A percentile compares a stretch with the other conserved stretches of the same genome.
phyloP scores from a whole-genome alignment of 37 sponge, comb jelly and placozoan genomes.

The Axinella damicornis region DNA sequence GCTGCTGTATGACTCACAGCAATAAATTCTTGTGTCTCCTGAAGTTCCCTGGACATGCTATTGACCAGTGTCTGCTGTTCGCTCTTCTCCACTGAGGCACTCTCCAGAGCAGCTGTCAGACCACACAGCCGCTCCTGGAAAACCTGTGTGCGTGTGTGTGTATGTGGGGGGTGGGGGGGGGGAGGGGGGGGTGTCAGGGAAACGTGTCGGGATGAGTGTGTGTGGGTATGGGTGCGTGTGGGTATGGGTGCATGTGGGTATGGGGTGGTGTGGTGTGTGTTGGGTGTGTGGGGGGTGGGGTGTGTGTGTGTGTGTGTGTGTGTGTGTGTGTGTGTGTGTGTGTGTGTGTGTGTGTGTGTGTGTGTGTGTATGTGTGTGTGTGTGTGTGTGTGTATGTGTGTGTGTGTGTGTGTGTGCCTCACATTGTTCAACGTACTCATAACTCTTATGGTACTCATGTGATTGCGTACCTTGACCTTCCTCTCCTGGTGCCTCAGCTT shows the following conservation, averaged over 20 bases:
- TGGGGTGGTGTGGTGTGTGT: neutral
- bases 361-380: neutral
- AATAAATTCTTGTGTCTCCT: conserved; percentile 48
- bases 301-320: neutral
- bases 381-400: no score
- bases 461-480: conserved; percentile 71
- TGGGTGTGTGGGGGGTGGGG: no score
- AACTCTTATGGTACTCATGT: neutral
- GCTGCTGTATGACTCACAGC: conserved; percentile 17
- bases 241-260: no score
- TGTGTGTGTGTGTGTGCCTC: no score
- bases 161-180: no score
- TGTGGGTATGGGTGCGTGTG: no score
- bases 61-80: conserved; percentile 46
- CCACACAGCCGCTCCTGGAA: conserved; percentile 63
- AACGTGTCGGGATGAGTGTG: neutral
- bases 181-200: neutral
- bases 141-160: no score
- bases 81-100: conserved; percentile 70
- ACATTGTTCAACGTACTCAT: no score
- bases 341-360: no score
- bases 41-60: conserved; percentile 51
- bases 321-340: no score
- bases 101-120: conserved; percentile 60
- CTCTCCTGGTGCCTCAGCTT: conserved; percentile 50